These are phyloP conservation scores for Harpalus rubripes DNA, from an alignment of 2,888 invertebrate species.

Conservation along the genomic window DNA sequence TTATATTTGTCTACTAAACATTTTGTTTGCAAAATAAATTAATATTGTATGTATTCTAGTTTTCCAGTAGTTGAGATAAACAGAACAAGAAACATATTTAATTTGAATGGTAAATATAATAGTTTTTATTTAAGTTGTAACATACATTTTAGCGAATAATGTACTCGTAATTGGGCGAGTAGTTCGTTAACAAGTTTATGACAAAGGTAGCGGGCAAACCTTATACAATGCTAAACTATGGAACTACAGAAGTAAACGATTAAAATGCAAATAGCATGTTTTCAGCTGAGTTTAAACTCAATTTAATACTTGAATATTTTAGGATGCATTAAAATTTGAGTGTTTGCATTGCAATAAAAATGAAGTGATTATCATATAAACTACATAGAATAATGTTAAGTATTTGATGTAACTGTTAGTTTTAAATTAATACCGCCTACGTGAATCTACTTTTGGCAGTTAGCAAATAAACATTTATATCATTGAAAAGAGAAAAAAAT, in stretches of 20 bases:
- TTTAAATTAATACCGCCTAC: too few species aligned
- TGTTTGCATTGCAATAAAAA: background rate
- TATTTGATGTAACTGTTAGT: too few species aligned
- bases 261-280: constrained; percentile 17
- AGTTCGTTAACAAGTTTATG: background rate
- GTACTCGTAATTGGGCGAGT: background rate
- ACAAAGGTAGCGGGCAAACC: background rate
- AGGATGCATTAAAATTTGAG: background rate
- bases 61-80: background rate
- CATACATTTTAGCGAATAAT: background rate
- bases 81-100: background rate
- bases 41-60: too few species aligned
- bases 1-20: too few species aligned
- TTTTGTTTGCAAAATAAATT: too few species aligned
- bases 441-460: too few species aligned
- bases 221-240: background rate
- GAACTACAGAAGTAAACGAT: constrained; percentile 13
- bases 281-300: constrained; percentile 1
- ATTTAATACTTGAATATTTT: background rate
- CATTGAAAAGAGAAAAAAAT: too few species aligned
- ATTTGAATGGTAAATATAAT: background rate
- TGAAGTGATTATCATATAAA: background rate
- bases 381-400: background rate
- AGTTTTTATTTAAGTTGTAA: background rate
- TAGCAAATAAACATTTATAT: too few species aligned